Conservation (phyloP, 2,797 vertebrate genomes). For the Ctenochaetus hawaiiensis region DNA sequence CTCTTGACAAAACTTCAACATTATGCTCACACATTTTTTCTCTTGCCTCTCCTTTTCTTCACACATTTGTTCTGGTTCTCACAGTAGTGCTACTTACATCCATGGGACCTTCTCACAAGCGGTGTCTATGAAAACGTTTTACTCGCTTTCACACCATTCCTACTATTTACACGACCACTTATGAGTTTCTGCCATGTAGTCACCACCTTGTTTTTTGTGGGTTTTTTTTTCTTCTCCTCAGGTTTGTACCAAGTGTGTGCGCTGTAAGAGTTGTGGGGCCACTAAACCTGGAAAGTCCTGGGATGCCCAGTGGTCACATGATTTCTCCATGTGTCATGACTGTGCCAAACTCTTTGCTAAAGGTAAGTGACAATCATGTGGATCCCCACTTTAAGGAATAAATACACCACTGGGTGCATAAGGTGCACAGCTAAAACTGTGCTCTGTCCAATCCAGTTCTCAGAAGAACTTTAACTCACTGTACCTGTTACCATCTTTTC, state of each 20-base stretch:
- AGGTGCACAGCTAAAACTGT: too few relatives aligned
- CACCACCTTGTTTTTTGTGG: slow-evolving; percentile 15
- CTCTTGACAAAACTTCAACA: slow-evolving; percentile 33
- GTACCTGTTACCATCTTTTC: slow-evolving; percentile 7
- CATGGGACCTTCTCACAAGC: slow-evolving; percentile 16
- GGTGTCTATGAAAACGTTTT: slow-evolving; percentile 31
- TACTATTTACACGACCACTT: slow-evolving; percentile 21
- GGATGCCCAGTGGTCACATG: slow-evolving; percentile 99
- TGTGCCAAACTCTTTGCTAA: slow-evolving; percentile 99
- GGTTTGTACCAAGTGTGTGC: slow-evolving; percentile 98
- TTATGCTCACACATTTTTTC: slow-evolving; percentile 32
- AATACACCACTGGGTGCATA: neutral
- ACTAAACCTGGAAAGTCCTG: slow-evolving; percentile 98
- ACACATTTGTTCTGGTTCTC: slow-evolving; percentile 40
- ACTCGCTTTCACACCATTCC: slow-evolving; percentile 34
- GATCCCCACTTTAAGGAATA: neutral
- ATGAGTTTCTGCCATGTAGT: slow-evolving; percentile 15
- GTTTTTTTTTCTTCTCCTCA: slow-evolving; percentile 67
- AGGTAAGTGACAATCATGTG: slow-evolving; percentile 83
- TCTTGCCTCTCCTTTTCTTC: slow-evolving; percentile 33
- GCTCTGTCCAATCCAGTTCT: too few relatives aligned
- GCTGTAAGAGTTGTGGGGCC: slow-evolving; percentile 97
- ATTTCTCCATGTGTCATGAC: slow-evolving; percentile 98
- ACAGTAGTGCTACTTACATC: slow-evolving; percentile 19
- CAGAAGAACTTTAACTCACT: neutral